A percentile compares a stretch with the other conserved stretches of the same genome.
phyloP scores from a whole-genome alignment of 1,140 invertebrate genomes.

The Araneus ventricosus region DNA sequence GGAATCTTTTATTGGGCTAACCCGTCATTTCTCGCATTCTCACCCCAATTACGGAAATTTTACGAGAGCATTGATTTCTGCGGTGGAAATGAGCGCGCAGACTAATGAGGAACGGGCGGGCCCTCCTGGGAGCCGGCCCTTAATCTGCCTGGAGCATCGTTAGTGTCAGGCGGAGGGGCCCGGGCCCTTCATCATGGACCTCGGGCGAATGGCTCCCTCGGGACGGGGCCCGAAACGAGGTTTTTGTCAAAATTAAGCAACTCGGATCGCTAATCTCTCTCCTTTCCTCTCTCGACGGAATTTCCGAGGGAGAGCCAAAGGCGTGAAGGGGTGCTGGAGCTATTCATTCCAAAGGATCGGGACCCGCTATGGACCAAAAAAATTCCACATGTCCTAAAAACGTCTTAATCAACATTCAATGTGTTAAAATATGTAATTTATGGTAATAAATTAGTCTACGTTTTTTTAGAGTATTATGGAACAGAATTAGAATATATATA shows the following conservation, averaged over 20 bases:
- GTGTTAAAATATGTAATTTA: too few relatives aligned
- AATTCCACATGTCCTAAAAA: too few relatives aligned
- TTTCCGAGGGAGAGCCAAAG: background rate
- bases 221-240: conserved; percentile 29
- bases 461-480: too few relatives aligned
- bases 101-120: background rate
- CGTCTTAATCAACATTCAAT: too few relatives aligned
- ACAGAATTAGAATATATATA: too few relatives aligned
- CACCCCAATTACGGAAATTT: conserved; percentile 35
- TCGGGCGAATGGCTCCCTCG: conserved; percentile 22
- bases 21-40: background rate
- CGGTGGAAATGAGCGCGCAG: background rate
- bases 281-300: background rate
- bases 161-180: conserved; percentile 54
- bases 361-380: too few relatives aligned
- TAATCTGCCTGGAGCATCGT: conserved; percentile 53
- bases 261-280: conserved; percentile 10
- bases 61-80: conserved; percentile 26
- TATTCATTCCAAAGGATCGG: background rate
- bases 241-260: conserved; percentile 67
- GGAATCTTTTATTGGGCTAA: too few relatives aligned
- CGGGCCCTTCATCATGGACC: conserved; percentile 39
- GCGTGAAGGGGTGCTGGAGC: background rate
- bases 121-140: background rate
- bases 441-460: too few relatives aligned